A percentile compares a stretch with the other conserved stretches of the same genome.
phyloP scores from a whole-genome alignment of 2,797 vertebrate species.

The Chrysocyon brachyurus region DNA sequence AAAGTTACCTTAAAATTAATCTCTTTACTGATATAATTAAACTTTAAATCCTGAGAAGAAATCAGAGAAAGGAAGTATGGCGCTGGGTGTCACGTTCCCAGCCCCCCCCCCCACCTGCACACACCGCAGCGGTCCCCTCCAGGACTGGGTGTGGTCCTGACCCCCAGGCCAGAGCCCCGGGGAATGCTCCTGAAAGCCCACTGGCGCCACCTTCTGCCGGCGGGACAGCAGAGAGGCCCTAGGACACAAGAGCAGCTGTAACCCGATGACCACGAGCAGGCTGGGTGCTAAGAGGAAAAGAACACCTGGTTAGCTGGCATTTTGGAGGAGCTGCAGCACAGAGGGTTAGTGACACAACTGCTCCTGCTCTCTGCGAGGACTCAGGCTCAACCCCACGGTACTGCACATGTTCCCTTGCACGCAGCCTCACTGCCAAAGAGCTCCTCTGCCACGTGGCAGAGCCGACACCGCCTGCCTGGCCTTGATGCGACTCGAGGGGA shows the following conservation, averaged over 20 bases:
- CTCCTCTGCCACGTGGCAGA: background rate
- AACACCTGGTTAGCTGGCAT: constrained; percentile 11
- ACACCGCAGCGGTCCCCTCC: too few species aligned
- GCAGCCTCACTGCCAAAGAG: background rate
- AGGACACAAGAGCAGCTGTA: constrained; percentile 19
- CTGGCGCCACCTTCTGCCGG: constrained; percentile 59
- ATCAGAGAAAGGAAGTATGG: constrained; percentile 80
- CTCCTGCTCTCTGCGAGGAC: background rate
- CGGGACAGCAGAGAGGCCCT: constrained; percentile 63
- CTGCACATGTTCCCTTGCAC: background rate
- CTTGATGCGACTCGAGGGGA: accelerated
- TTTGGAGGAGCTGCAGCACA: background rate
- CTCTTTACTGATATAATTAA: constrained; percentile 92
- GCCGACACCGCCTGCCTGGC: background rate
- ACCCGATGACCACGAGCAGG: constrained; percentile 19
- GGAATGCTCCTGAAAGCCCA: constrained; percentile 60
- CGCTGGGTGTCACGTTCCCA: constrained; percentile 72
- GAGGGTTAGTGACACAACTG: background rate
- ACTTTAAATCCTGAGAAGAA: constrained; percentile 95
- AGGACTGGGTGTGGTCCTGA: background rate
- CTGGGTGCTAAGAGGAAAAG: background rate
- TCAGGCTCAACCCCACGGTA: background rate
- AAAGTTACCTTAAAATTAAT: constrained; percentile 93
- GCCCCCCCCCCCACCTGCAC: background rate
- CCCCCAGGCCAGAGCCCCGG: constrained; percentile 51